Base-by-base conservation (phyloP, 2,797 vertebrate species). In the Halcyon smyrnensis region DNA sequence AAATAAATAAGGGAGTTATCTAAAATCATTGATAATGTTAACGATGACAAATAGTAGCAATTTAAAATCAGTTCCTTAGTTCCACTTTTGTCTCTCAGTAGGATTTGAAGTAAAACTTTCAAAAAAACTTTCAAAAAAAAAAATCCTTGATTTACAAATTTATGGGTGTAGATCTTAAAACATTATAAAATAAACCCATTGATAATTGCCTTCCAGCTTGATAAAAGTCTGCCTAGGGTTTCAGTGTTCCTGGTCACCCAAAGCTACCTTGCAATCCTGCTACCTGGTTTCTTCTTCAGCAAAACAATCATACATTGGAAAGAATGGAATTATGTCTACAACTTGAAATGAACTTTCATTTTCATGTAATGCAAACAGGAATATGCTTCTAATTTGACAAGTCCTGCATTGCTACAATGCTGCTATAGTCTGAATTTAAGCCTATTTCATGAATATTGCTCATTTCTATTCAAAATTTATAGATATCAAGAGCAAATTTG, bases 401-500 rank as follows among this genome's bases (percentile, higher is more conserved):
- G 77, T 60, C 46, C 5, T 85, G n/a, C 76, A 94, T 74, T 96
- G 63, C 73, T 88, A 81, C 39, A 84, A 56, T 69, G 83, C 50
- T 95, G 76, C 92, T 87, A 92, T 45, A 93, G 93, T 85, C 90
- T 95, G 75, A 70, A 50, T 89, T 96, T 95, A 97, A 97, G 68
- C 56, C 73, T 94, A 63, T 93, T 94, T 97, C 81, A 92, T 63
- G 41, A 93, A 74, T 30, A 25, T 81, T 97, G 88, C 43, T 97
- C 89, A 97, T 97, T 97, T 96, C 88, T 89, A 71, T 75, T 67
- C 85, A 96, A 94, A 76, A 95, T 91, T 89, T 96, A 95, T 51
- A 87, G 82, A 94, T 90, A 95, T 54, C 91, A 96, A 94, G 51
- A 87, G 51, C 90, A 97, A 98, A 97, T 32, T 90, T 3, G 17